phyloP scores from a whole-genome alignment of 2,888 invertebrate genomes.

The Metallyticus violacea region DNA sequence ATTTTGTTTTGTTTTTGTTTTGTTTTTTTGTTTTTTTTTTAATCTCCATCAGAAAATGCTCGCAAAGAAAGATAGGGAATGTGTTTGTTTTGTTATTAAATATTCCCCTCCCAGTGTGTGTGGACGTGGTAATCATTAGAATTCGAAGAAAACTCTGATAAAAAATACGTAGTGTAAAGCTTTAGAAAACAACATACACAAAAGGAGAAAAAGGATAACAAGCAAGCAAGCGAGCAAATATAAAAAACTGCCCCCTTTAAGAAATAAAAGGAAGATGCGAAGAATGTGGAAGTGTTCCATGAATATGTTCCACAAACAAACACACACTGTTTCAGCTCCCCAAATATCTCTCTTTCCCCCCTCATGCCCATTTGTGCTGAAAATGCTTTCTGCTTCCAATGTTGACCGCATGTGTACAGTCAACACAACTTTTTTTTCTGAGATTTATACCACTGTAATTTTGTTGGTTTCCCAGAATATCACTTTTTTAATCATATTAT shows the following conservation, averaged over 20 bases:
- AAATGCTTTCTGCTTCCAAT: constrained; percentile 25
- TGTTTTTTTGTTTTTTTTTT: background rate
- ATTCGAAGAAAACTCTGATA: constrained; percentile 1
- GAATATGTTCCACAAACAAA: constrained; percentile 42
- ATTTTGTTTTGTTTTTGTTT: background rate
- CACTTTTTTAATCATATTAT: constrained; percentile 16
- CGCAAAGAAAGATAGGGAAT: constrained; percentile 14
- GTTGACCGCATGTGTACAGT: constrained; percentile 21
- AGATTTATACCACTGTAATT: constrained; percentile 26
- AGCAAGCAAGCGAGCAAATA: background rate
- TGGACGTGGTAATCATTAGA: background rate
- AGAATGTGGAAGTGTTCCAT: constrained; percentile 43
- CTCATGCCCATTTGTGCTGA: background rate
- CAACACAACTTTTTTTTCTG: constrained; percentile 4
- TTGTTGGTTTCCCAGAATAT: constrained; percentile 13
- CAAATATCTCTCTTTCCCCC: background rate
- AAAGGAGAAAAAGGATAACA: background rate
- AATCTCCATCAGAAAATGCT: background rate
- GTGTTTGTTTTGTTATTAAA: constrained; percentile 26
- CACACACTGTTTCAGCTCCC: background rate
- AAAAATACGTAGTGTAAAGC: constrained; percentile 31
- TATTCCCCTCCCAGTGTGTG: background rate
- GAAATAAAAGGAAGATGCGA: background rate
- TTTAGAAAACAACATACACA: constrained; percentile 24
- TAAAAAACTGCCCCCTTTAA: background rate